Conservation (phyloP, 2,888 invertebrate genomes). For the Tolmerus cingulatus region DNA sequence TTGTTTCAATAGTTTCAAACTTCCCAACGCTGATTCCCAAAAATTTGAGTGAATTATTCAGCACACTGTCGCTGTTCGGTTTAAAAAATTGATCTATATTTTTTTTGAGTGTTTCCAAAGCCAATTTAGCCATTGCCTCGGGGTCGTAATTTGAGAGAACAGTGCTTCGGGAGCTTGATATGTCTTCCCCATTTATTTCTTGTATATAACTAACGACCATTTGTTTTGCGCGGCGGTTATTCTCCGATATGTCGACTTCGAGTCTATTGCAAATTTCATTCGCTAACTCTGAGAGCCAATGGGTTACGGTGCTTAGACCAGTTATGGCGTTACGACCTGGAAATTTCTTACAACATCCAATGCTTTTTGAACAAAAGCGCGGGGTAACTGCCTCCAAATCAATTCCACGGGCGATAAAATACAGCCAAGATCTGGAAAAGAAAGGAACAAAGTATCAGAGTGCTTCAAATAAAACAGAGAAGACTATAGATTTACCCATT, state of each 20-base stretch:
- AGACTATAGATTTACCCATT: conserved; percentile 72
- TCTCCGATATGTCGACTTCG: conserved; percentile 80
- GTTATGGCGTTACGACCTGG: conserved; percentile 79
- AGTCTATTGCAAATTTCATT: conserved; percentile 85
- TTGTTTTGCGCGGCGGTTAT: conserved; percentile 78
- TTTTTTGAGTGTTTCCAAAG: conserved; percentile 74
- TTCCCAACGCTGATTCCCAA: conserved; percentile 82
- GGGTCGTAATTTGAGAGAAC: conserved; percentile 71
- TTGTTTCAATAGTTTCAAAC: conserved; percentile 71
- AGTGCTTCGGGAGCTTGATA: conserved; percentile 72
- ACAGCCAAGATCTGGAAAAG: conserved; percentile 77
- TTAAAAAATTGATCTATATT: conserved; percentile 63
- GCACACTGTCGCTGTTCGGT: conserved; percentile 53
- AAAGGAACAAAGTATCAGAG: background rate
- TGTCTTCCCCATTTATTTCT: conserved; percentile 66
- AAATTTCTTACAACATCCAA: conserved; percentile 96
- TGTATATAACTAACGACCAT: conserved; percentile 78
- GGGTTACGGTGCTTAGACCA: conserved; percentile 71
- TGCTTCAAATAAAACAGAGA: background rate
- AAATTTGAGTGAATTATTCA: conserved; percentile 70
- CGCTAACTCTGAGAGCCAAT: conserved; percentile 84
- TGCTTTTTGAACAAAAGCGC: conserved; percentile 87
- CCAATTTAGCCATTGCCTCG: conserved; percentile 72
- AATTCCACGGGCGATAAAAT: conserved; percentile 84
- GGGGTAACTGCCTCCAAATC: conserved; percentile 87